phyloP scores from a whole-genome alignment of 2,888 invertebrate species.

The Tinea pellionella region DNA sequence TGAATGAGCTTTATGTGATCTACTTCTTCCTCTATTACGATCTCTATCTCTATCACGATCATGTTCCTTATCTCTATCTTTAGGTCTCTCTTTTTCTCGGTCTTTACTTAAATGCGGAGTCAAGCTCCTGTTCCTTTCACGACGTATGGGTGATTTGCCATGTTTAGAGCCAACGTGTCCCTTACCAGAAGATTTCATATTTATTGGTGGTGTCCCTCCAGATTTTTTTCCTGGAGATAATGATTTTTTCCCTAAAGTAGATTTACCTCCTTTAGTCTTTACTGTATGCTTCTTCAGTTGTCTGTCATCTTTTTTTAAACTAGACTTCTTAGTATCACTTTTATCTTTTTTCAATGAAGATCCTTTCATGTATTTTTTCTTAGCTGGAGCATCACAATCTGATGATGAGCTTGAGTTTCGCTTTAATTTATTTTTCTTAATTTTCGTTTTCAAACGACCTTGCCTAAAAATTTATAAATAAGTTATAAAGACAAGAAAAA shows the following conservation, averaged over 20 bases:
- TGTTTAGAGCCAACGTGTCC: slow-evolving; percentile 36
- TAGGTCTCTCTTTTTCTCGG: slow-evolving; percentile 50
- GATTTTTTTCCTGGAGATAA: slow-evolving; percentile 63
- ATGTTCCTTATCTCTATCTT: slow-evolving; percentile 41
- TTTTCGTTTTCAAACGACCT: slow-evolving; percentile 28
- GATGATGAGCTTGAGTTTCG: slow-evolving; percentile 74
- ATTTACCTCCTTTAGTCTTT: slow-evolving; percentile 41
- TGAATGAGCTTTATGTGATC: slow-evolving; percentile 58
- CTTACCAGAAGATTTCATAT: slow-evolving; percentile 51
- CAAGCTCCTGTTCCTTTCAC: slow-evolving; percentile 39
- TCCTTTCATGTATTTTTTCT: slow-evolving; percentile 64
- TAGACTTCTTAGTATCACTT: slow-evolving; percentile 52
- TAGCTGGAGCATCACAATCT: slow-evolving; percentile 68
- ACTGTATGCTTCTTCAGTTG: slow-evolving; percentile 46
- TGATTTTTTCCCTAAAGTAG: slow-evolving; percentile 54
- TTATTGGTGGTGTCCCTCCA: slow-evolving; percentile 62
- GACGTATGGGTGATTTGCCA: slow-evolving; percentile 56
- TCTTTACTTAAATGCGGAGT: slow-evolving; percentile 54
- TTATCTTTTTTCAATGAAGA: slow-evolving; percentile 51
- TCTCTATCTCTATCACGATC: slow-evolving; percentile 67
- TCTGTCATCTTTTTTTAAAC: slow-evolving; percentile 53
- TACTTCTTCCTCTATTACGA: slow-evolving; percentile 55
- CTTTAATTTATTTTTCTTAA: slow-evolving; percentile 59
- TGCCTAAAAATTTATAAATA: slow-evolving; percentile 33
- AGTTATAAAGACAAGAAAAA: not conserved